Evolutionary conservation across 2,888 invertebrate genomes (phyloP), one percentile per base, ranked within the genome.

Genomic region (Phortica magna): DNA sequence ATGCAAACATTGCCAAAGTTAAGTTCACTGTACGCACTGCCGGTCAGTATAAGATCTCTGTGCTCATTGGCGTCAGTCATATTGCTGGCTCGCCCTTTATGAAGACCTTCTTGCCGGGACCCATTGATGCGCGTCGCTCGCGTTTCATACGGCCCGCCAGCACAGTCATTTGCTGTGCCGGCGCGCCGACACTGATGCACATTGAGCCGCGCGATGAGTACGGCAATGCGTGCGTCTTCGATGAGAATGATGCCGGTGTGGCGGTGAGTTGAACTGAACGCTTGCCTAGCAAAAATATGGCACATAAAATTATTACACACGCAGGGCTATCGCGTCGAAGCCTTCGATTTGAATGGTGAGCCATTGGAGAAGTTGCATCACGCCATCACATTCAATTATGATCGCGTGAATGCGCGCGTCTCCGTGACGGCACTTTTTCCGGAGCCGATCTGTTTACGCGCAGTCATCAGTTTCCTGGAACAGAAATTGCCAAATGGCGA

Each of bases 11-110:
- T 64, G 97, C 97, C 74, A 95, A 96, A 85, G 97, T 97, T 75
- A 97, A 97, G 91, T 98, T 98, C 93, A 97, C 97, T 7, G 98
- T 98, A 79, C 95, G 98, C 81, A 96, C 96, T 83, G 96, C 98
- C 22, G 98, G 98, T 48, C 95, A 96, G 84, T 98, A 98, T 92
- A 94, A 95, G 88, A 95, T 98, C 83, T 95, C 96, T 71, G 95
- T 98, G 76, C 94, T 96, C 92, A 96, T 98, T 77, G 96, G 94
- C 91, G 95, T 95, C 78, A 95, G 95, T 88, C 95, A 95, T 85
- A 95, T 98, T 74, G 94, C 95, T 78, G 97, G 97, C 82, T 97
- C 97, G 83, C 98, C 98, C 74, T 98, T 96, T 92, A 94, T 95
- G 81, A 95, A 96, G 90, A 94, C 94, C 89, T 98, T 98, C 93